Evolutionary conservation across 2,888 invertebrate species (phyloP), one percentile per base, ranked within the genome.

Genomic region (Muscina levida): DNA sequence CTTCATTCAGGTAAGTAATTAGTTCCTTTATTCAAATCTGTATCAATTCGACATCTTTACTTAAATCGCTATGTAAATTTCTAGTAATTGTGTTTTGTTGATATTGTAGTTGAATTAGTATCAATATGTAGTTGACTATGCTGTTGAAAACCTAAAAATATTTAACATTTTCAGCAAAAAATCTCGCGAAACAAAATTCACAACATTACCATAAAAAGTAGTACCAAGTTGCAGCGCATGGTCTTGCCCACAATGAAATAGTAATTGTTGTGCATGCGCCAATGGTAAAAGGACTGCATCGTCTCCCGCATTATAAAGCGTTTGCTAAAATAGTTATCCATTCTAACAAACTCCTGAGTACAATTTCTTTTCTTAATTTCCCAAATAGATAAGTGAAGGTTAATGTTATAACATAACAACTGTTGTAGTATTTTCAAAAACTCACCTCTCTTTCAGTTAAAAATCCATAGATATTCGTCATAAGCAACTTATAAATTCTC

Each of bases 101-200:
- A 11, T 87, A 86, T 11, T 89, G 85, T 39, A 90, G 51, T 74
- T 89, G 89, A 15, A 89, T 87, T 42, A 89, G 66, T 17, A 89
- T 83, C 13, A 89, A 77, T 11, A 89, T 87, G 72, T 89, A 89
- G 74, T 88, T 89, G 0, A 84, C 84, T 70, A 89, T 83, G 13
- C 84, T 86, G 67, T 88, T 85, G 22, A 87, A 79, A 10, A 87
- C 81, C 89, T 90, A 72, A 0, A 78, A 71, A 22, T n/a, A n/a
- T n/a, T n/a, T n/a, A n/a, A n/a, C n/a, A n/a, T n/a, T n/a, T n/a
- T n/a, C n/a, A n/a, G n/a, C n/a, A n/a, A n/a, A n/a, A n/a, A n/a
- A n/a, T n/a, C n/a, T n/a, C n/a, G n/a, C n/a, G n/a, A n/a, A n/a
- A n/a, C n/a, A n/a, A n/a, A n/a, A n/a, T n/a, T n/a, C n/a, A n/a